Conservation (phyloP, 2,888 invertebrate species). For the Ennomos erosarius region DNA sequence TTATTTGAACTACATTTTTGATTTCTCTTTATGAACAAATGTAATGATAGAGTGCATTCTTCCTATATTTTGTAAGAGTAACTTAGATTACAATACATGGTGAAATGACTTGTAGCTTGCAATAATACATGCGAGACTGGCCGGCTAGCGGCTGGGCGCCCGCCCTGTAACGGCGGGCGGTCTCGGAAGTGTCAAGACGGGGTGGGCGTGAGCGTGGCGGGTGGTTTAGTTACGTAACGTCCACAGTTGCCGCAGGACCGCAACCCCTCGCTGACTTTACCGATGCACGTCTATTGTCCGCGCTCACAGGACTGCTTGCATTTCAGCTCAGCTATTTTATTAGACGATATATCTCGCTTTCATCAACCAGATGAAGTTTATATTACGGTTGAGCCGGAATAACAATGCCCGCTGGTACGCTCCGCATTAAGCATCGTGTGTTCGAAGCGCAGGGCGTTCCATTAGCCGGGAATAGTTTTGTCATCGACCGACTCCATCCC, state of each 20-base stretch:
- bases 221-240: constrained; percentile 65
- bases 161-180: constrained; percentile 38
- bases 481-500: constrained; percentile 31
- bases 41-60: too few species aligned
- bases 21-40: too few species aligned
- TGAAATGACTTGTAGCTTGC: constrained; percentile 33
- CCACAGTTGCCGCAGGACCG: constrained; percentile 60
- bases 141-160: constrained; percentile 23
- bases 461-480: constrained; percentile 37
- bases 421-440: constrained; percentile 33
- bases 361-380: constrained; percentile 50
- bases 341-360: constrained; percentile 45
- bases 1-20: constrained; percentile 1
- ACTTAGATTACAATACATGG: constrained; percentile 5
- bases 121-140: constrained; percentile 34
- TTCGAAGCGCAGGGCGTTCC: constrained; percentile 33
- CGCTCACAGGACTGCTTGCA: constrained; percentile 62
- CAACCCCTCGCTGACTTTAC: constrained; percentile 42
- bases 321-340: constrained; percentile 57
- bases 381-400: constrained; percentile 41
- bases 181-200: constrained; percentile 63
- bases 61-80: too few species aligned
- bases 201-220: constrained; percentile 35
- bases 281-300: constrained; percentile 55
- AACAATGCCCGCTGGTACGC: constrained; percentile 34